Evolutionary conservation across 1,140 invertebrate species (phyloP).

Genomic region (Tribolium madens): DNA sequence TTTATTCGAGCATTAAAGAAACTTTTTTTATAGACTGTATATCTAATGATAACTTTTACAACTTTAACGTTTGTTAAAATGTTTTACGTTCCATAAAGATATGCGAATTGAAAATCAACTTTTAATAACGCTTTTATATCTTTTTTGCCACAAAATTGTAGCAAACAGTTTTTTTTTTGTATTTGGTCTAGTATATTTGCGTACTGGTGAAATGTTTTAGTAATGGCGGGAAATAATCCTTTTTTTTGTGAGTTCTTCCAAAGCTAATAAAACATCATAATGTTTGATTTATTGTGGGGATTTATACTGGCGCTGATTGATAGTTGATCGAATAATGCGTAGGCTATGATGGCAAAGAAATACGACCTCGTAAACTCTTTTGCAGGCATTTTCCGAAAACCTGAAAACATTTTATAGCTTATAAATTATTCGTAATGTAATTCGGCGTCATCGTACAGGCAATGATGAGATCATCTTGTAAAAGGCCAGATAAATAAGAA

Average conservation of each 20-base stretch:
- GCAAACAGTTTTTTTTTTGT: not conserved
- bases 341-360: conserved; percentile 20
- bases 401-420: conserved; percentile 44
- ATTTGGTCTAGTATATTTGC: not conserved
- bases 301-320: conserved; percentile 28
- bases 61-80: conserved; percentile 22
- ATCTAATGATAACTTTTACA: conserved; percentile 22
- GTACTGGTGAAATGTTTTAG: not conserved
- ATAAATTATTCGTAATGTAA: conserved; percentile 55
- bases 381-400: conserved; percentile 41
- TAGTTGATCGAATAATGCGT: conserved; percentile 34
- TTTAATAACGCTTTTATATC: conserved; percentile 9
- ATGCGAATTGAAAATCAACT: conserved; percentile 26
- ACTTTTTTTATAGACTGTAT: conserved; percentile 16
- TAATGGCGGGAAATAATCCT: not conserved
- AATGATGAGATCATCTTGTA: conserved; percentile 49
- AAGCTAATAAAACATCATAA: conserved; percentile 1
- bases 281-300: conserved; percentile 12
- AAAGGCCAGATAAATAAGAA: conserved; percentile 49
- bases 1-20: not conserved
- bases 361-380: conserved; percentile 35
- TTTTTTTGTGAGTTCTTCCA: not conserved
- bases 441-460: conserved; percentile 50
- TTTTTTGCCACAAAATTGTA: not conserved
- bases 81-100: conserved; percentile 13